Evolutionary conservation across 2,113 vertebrate genomes (phyloP).

Genomic region (Lipophrys pholis): DNA sequence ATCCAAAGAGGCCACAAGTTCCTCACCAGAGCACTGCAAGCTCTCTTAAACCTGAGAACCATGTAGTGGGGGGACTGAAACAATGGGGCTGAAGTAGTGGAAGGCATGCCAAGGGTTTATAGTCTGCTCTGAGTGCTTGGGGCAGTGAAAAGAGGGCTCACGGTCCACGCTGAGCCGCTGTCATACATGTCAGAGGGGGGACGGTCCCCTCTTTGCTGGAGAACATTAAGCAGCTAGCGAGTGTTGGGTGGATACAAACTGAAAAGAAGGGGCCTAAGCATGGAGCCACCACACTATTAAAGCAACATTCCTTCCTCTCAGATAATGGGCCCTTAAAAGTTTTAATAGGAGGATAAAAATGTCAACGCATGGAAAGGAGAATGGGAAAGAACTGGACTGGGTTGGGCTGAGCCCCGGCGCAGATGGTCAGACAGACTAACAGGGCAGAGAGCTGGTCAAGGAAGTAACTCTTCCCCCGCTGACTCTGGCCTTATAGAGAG

Average conservation of each 20-base stretch:
- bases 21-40: conserved; percentile 33
- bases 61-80: conserved; percentile 59
- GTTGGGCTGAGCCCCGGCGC: conserved; percentile 55
- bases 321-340: conserved; percentile 84
- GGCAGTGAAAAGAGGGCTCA: conserved; percentile 62
- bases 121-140: conserved; percentile 64
- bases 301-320: conserved; percentile 82
- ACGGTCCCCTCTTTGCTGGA: conserved; percentile 50
- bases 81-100: conserved; percentile 68
- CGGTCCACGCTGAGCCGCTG: conserved; percentile 50
- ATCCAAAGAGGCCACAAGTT: conserved; percentile 48
- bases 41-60: conserved; percentile 61
- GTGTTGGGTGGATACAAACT: conserved; percentile 64
- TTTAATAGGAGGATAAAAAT: conserved; percentile 86
- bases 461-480: conserved; percentile 38
- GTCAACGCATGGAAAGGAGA: conserved; percentile 79
- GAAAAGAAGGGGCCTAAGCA: conserved; percentile 75
- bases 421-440: conserved; percentile 63
- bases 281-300: conserved; percentile 79
- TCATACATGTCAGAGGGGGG: conserved; percentile 55
- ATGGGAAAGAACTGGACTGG: conserved; percentile 61
- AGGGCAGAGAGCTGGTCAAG: conserved; percentile 54
- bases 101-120: conserved; percentile 77
- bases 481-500: conserved; percentile 32
- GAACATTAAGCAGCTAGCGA: conserved; percentile 60